Evolutionary conservation across 2,888 invertebrate species (phyloP).

Genomic region (Campoplex capitator): DNA sequence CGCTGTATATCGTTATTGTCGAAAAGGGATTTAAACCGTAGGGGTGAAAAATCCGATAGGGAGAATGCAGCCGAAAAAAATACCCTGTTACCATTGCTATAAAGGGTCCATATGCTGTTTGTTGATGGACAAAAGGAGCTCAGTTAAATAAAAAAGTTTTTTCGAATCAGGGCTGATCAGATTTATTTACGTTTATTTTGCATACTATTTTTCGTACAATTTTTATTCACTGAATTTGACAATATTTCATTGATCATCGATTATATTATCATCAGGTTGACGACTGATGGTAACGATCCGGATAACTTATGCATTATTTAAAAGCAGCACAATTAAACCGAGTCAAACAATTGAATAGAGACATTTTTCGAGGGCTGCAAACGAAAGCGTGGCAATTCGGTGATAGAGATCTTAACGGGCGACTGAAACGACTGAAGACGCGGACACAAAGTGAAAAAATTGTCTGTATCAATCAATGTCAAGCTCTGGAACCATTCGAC

Average conservation of each 20-base stretch:
- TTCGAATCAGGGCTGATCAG: slow-evolving; percentile 14
- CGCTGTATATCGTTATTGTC: slow-evolving; percentile 76
- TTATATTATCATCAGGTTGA: neutral
- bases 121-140: slow-evolving; percentile 44
- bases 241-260: neutral
- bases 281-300: neutral
- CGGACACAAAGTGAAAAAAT: neutral
- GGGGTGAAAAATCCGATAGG: slow-evolving; percentile 69
- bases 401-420: neutral
- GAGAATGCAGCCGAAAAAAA: slow-evolving; percentile 59
- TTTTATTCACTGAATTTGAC: neutral
- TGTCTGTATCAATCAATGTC: slow-evolving; percentile 27
- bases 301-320: neutral
- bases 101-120: slow-evolving; percentile 48
- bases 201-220: neutral
- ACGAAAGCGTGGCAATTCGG: neutral
- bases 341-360: neutral
- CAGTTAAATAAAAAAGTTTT: slow-evolving; percentile 21
- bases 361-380: neutral
- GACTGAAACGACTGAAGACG: neutral
- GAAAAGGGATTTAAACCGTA: slow-evolving; percentile 66
- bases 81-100: slow-evolving; percentile 48
- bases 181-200: neutral
- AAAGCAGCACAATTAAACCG: neutral
- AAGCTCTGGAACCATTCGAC: slow-evolving; percentile 3